Evolutionary conservation across 1,140 invertebrate genomes (phyloP).

Genomic region (Penaeus chinensis): DNA sequence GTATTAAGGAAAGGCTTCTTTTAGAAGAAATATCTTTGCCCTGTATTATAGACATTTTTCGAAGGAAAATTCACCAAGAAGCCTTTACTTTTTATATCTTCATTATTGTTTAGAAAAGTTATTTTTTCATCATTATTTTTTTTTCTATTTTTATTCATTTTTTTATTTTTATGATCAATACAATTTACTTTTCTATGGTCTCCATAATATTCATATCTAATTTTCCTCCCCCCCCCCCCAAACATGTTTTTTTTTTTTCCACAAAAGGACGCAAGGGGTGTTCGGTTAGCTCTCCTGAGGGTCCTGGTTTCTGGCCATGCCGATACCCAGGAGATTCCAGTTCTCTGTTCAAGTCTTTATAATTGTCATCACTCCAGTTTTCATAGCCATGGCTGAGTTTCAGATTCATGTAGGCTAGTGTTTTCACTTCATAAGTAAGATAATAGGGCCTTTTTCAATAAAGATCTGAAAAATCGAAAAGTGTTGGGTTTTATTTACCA

Average conservation of each 20-base stretch:
- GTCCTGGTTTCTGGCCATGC: conserved; percentile 57
- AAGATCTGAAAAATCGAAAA: conserved; percentile 45
- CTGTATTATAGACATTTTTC: too few species aligned
- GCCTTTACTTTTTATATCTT: too few species aligned
- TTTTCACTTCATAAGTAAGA: conserved; percentile 62
- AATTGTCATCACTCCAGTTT: conserved; percentile 58
- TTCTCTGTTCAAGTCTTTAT: conserved; percentile 53
- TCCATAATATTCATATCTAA: too few species aligned
- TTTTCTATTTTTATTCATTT: conserved; percentile 38
- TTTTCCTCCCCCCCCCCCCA: too few species aligned
- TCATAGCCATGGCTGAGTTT: conserved; percentile 60
- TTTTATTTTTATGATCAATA: conserved; percentile 48
- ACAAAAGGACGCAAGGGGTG: conserved; percentile 24
- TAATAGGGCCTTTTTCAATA: conserved; percentile 61
- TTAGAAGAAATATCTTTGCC: too few species aligned
- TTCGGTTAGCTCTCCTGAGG: conserved; percentile 53
- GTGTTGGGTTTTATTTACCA: too few species aligned
- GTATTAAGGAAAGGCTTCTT: too few species aligned
- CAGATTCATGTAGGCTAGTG: conserved; percentile 61
- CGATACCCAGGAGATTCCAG: conserved; percentile 51
- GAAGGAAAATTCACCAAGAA: too few species aligned
- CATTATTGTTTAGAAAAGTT: conserved; percentile 34
- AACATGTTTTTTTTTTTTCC: too few species aligned
- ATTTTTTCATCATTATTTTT: conserved; percentile 33
- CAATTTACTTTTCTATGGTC: conserved; percentile 11